Conservation (phyloP, 2,113 vertebrate species). For the Capreolus pygargus region DNA sequence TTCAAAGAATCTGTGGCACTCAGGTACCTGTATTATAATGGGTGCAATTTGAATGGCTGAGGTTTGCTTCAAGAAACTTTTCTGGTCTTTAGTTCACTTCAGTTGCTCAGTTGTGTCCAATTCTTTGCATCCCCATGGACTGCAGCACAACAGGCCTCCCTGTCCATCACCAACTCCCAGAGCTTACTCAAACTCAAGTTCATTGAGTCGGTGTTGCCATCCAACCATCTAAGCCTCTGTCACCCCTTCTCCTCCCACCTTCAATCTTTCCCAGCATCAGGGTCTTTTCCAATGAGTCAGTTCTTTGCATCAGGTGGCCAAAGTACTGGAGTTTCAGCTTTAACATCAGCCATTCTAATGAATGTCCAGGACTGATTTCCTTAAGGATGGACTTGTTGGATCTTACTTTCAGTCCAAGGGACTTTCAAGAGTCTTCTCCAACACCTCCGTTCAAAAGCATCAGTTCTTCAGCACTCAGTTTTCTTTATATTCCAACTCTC, state of each 20-base stretch:
- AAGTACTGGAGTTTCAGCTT: background rate
- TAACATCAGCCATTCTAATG: background rate
- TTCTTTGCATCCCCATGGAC: background rate
- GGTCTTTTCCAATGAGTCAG: background rate
- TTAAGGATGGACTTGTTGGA: background rate
- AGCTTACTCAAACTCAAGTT: background rate
- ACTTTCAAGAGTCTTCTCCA: background rate
- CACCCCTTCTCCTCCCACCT: background rate
- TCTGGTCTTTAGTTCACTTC: background rate
- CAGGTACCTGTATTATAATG: background rate
- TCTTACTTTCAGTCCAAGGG: background rate
- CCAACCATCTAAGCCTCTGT: background rate
- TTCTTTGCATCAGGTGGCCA: background rate
- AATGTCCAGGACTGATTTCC: background rate
- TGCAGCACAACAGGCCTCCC: background rate
- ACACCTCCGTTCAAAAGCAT: background rate
- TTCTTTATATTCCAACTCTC: background rate
- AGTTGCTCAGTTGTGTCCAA: accelerated
- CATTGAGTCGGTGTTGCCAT: background rate
- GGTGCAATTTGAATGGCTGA: background rate
- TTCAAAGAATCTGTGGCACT: background rate
- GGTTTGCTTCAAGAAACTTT: background rate
- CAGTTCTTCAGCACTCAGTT: background rate
- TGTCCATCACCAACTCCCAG: background rate
- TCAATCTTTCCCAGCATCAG: background rate